Base-by-base conservation (phyloP, 1,140 invertebrate genomes). In the Trachelipus rathkii region DNA sequence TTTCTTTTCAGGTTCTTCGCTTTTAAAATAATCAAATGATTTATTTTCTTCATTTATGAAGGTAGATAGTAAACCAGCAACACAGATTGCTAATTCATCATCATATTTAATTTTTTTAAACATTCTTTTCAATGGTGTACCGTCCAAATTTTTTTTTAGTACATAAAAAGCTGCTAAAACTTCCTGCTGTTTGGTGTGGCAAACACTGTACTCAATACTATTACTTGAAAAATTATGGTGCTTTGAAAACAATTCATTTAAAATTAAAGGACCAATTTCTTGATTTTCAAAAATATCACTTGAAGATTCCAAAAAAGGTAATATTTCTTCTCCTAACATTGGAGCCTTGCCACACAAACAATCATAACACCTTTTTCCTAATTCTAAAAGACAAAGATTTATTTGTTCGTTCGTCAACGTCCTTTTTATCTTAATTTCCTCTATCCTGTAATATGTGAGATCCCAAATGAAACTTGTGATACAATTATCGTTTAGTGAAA, bases 21-120 rank as follows among this genome's bases (percentile, higher is more conserved):
- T 21, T 19, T 72, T 43, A 44, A 73, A 10, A 33, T 33, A 33
- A 13, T 60, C 8, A 19, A 60, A 60, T 2, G 19, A 60, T 60
- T 60, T 60, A 19, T 60, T 60, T 60, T 60, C 50, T 60, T 60
- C 50, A 15, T 13, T 60, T 60, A 19, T 19, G 4, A 60, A 60
- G n/a, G 60, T 69, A 11, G 33, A 9, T 3, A 78, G 53, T 44
- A 75, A 74, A 9, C 77, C 77, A 0, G 73, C 77, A 5, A 43
- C 77, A 43, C 72, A 75, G 2, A 78, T 67, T n/a, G 75, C 77
- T 2, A 78, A 60, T 0, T 21, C 45, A 43, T 78, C 77, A 45
- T 78, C 77, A 10, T 75, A 71, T 5, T 11, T 44, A 10, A 78
- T 60, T 0, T 33, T 7, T 21, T 78, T 78, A 0, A 73, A 44